Evolutionary conservation across 2,797 vertebrate genomes (phyloP).

Genomic region (Microchirus variegatus): DNA sequence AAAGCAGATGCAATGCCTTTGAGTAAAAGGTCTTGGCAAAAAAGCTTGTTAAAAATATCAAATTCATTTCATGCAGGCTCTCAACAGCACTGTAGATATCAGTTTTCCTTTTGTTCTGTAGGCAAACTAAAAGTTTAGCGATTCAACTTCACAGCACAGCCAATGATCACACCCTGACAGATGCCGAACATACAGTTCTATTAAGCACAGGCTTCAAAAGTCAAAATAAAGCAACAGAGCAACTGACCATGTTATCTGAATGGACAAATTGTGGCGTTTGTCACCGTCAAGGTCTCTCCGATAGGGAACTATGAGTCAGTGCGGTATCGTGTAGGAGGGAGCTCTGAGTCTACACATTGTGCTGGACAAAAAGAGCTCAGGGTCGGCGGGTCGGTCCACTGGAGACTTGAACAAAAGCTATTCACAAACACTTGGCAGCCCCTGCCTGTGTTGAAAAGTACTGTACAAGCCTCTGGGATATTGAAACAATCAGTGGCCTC

Average conservation of each 20-base stretch:
- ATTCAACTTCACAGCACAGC: slow-evolving; percentile 27
- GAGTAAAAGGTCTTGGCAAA: slow-evolving; percentile 16
- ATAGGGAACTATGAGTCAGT: slow-evolving; percentile 77
- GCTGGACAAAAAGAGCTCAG: slow-evolving; percentile 58
- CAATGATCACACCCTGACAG: slow-evolving; percentile 7
- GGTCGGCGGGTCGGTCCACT: slow-evolving; percentile 50
- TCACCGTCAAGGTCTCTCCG: slow-evolving; percentile 53
- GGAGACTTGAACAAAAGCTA: slow-evolving; percentile 68
- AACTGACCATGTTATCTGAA: slow-evolving; percentile 32
- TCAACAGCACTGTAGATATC: not conserved
- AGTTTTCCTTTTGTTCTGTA: slow-evolving; percentile 6
- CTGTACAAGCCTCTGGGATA: slow-evolving; percentile 23
- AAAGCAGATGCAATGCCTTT: slow-evolving; percentile 41
- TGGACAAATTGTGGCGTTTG: slow-evolving; percentile 43
- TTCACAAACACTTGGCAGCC: slow-evolving; percentile 67
- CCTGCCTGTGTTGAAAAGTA: slow-evolving; percentile 51
- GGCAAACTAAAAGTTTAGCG: slow-evolving; percentile 8
- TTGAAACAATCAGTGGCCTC: slow-evolving; percentile 37
- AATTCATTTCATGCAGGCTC: slow-evolving; percentile 27
- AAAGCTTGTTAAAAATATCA: slow-evolving; percentile 29
- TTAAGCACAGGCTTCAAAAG: slow-evolving; percentile 7
- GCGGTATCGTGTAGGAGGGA: slow-evolving; percentile 61
- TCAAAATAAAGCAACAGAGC: slow-evolving; percentile 16
- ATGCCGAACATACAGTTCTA: slow-evolving; percentile 22
- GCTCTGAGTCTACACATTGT: slow-evolving; percentile 55